Percentiles rank a stretch among this genome's conserved stretches.
phyloP scores from a whole-genome alignment of 2,797 vertebrate genomes.

The Aldrovandia affinis region DNA sequence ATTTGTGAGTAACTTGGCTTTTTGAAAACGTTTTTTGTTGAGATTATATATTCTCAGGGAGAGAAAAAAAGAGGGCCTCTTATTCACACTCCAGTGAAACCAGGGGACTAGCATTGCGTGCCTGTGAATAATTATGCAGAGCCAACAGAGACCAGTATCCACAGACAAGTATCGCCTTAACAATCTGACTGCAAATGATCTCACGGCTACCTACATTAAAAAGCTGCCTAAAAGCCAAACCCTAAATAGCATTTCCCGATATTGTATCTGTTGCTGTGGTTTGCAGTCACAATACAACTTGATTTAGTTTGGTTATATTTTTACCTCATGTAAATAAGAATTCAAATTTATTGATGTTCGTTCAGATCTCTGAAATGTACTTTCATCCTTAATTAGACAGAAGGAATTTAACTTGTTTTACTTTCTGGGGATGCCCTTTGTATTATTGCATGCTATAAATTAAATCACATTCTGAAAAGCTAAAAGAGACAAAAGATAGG shows the following conservation, averaged over 20 bases:
- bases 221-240: neutral
- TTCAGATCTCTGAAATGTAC: neutral
- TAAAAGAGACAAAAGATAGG: neutral
- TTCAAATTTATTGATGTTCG: neutral
- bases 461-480: neutral
- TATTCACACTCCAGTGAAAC: conserved; percentile 7
- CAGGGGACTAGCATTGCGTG: conserved; percentile 18
- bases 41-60: neutral
- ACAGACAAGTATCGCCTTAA: conserved; percentile 17
- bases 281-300: neutral
- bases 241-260: neutral
- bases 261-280: neutral
- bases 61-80: neutral
- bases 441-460: neutral
- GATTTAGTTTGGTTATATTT: neutral
- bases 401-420: neutral
- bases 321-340: neutral
- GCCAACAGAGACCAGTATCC: conserved; percentile 11
- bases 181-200: conserved; percentile 18
- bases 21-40: no score
- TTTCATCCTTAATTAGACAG: neutral
- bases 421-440: no score
- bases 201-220: conserved; percentile 7
- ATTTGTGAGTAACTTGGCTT: no score
- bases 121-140: conserved; percentile 18